Percentiles rank a stretch among this genome's conserved stretches.
Conservation (phyloP, 2,797 vertebrate genomes). For the Parauchenoglanis punctatus region DNA sequence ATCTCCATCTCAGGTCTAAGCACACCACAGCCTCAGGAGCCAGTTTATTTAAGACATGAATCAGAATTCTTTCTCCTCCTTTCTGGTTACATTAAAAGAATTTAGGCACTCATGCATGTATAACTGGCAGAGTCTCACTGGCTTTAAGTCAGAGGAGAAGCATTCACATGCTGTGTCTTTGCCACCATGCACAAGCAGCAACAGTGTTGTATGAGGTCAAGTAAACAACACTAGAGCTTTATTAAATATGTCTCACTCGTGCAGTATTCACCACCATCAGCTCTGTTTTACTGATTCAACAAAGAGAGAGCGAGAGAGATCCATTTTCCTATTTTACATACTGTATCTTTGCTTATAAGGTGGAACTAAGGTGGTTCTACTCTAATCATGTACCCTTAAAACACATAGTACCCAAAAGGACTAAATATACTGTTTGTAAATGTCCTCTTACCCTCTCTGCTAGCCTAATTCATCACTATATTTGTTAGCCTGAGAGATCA, state of each 20-base stretch:
- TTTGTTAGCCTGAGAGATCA: background rate
- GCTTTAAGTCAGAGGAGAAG: background rate
- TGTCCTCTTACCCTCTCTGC: background rate
- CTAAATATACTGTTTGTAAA: background rate
- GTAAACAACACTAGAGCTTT: background rate
- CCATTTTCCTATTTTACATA: background rate
- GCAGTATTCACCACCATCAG: background rate
- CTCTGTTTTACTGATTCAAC: background rate
- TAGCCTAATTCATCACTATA: background rate
- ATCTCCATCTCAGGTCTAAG: constrained; percentile 14
- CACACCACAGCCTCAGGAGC: constrained; percentile 3
- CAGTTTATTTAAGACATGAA: constrained; percentile 35
- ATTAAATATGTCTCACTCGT: background rate
- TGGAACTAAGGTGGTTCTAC: background rate
- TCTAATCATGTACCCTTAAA: background rate
- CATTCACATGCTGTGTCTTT: no score
- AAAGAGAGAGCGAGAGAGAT: no score
- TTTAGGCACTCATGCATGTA: background rate
- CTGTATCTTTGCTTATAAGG: background rate
- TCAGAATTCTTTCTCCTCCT: constrained; percentile 24
- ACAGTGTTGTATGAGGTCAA: background rate
- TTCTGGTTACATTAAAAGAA: constrained; percentile 18
- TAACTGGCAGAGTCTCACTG: background rate
- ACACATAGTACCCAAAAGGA: background rate
- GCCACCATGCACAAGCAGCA: background rate